A percentile compares a stretch with the other conserved stretches of the same genome.
These are phyloP conservation scores for Microcebus griseorufus DNA, from an alignment of 2,113 vertebrate genomes.

Conservation along the genomic window DNA sequence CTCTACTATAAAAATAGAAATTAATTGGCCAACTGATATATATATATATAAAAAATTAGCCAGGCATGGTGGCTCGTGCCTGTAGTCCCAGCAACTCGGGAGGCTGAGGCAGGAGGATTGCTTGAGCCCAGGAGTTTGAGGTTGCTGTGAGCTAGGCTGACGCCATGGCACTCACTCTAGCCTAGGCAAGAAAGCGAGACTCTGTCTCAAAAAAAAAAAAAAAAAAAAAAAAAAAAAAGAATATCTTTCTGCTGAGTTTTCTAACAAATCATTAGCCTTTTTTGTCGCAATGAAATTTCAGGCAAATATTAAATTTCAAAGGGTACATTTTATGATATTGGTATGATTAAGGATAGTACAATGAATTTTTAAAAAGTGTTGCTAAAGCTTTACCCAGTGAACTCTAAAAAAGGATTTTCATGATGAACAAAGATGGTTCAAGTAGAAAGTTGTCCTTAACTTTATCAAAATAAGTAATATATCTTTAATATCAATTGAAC, in stretches of 20 bases:
- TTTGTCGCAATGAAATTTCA: background rate
- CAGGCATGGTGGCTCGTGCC: too few species aligned
- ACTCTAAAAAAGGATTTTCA: conserved; percentile 2
- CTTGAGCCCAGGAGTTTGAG: too few species aligned
- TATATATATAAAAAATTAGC: too few species aligned
- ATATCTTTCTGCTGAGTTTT: conserved; percentile 6
- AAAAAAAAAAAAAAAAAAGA: background rate
- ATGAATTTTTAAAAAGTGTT: background rate
- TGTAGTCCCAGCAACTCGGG: too few species aligned
- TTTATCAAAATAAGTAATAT: background rate
- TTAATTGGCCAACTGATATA: too few species aligned
- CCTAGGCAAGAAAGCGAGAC: too few species aligned
- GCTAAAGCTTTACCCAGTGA: background rate
- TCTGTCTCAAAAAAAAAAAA: too few species aligned
- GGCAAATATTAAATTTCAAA: conserved; percentile 14
- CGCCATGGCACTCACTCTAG: too few species aligned
- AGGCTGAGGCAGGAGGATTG: too few species aligned
- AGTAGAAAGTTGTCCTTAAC: background rate
- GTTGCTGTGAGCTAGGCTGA: too few species aligned
- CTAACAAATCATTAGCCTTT: conserved; percentile 23
- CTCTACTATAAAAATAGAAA: too few species aligned
- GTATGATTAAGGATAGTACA: background rate
- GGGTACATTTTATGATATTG: background rate
- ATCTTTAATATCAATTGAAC: background rate
- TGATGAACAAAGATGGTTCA: background rate